Percentiles rank a stretch among this genome's conserved stretches.
Conservation (phyloP, 2,888 invertebrate species). For the Macrosiphum euphorbiae region DNA sequence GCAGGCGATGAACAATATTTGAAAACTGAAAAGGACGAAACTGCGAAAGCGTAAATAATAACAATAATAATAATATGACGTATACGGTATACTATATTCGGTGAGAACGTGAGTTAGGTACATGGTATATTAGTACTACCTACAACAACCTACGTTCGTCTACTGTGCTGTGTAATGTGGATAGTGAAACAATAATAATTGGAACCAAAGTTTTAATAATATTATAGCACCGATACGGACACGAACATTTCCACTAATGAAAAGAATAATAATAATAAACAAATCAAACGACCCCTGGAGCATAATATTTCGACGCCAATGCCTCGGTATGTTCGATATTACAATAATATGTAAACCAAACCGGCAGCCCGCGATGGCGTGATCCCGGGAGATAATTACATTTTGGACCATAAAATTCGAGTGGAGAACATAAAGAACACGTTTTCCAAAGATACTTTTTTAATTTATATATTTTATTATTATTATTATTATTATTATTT, state of each 20-base stretch:
- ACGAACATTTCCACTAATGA: slow-evolving; percentile 16
- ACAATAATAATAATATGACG: background rate
- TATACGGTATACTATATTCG: background rate
- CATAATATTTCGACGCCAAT: slow-evolving; percentile 37
- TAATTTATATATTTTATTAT: slow-evolving; percentile 4
- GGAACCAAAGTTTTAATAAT: background rate
- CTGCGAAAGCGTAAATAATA: background rate
- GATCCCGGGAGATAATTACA: slow-evolving; percentile 35
- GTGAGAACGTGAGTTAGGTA: background rate
- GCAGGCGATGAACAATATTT: background rate
- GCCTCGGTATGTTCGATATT: background rate
- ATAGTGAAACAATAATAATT: background rate
- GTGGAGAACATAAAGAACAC: slow-evolving; percentile 47
- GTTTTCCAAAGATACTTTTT: slow-evolving; percentile 39
- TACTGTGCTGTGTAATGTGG: background rate
- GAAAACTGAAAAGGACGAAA: background rate
- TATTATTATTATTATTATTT: slow-evolving; percentile 9
- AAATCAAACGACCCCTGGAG: slow-evolving; percentile 10
- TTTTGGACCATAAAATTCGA: background rate
- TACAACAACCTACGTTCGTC: background rate
- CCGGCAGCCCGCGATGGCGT: slow-evolving; percentile 15
- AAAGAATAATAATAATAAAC: slow-evolving; percentile 26
- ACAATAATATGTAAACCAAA: slow-evolving; percentile 4
- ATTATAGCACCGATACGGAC: background rate
- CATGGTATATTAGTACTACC: background rate